Base-by-base conservation (phyloP, 1,140 invertebrate species). In the Lordiphosa stackelbergi region DNA sequence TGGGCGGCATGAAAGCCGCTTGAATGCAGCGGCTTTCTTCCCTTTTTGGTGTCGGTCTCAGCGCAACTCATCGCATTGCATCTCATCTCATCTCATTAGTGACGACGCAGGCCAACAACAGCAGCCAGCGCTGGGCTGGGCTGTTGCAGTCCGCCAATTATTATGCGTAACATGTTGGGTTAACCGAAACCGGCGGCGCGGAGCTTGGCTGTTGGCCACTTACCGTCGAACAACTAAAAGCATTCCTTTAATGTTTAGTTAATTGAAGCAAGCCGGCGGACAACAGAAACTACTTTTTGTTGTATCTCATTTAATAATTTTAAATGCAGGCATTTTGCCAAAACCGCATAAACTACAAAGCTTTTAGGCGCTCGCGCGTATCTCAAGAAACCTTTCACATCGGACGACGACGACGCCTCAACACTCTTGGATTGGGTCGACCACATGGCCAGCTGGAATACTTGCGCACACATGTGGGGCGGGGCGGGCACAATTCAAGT, bases 171-270 rank as follows among this genome's bases (percentile, higher is more conserved):
- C 77, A 81, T 73, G 77, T 77, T 78, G 52, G 58, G 66, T 69
- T 69, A 69, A 40, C 61, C 56, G 45, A 72, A 65, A 69, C 59
- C 43, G 48, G n/a, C 31, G 45, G 28, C 37, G 48, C 34, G 31
- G 46, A 40, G 38, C 64, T 66, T 59, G 47, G 42, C 47, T 41
- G 41, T 43, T 28, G 51, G 48, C 74, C 70, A 79, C 69, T 75
- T 71, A 55, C 16, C 62, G 52, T 12, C 54, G 42, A 43, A 58
- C 68, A 55, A 49, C 70, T 81, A 75, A 81, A 81, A 75, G 75
- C 77, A 71, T 81, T 75, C 77, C 75, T 81, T 81, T 81, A 81
- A 81, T 72, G 75, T 66, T 74, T 53, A 70, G 58, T 74, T 79
- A 79, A 79, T 79, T 79, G 75, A 79, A 79, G 68, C 71, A 81